Evolutionary conservation across 2,888 invertebrate genomes (phyloP).

Genomic region (Agrochola circellaris): DNA sequence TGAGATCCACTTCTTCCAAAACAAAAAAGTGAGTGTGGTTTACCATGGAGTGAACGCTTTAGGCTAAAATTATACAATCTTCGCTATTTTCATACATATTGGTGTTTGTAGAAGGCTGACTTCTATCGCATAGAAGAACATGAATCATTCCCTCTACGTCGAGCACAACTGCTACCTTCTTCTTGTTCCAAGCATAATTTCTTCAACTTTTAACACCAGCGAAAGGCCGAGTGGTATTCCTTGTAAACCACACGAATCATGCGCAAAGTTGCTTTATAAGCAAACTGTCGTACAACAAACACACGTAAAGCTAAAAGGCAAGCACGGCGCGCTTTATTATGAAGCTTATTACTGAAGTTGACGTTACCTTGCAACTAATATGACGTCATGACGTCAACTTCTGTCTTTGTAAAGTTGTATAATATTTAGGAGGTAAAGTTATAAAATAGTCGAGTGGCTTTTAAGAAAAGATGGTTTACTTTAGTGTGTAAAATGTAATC

Average conservation of each 20-base stretch:
- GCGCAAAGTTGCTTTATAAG: conserved; percentile 23
- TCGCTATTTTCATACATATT: neutral
- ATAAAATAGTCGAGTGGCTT: conserved; percentile 19
- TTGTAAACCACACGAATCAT: conserved; percentile 6
- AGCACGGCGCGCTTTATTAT: conserved; percentile 33
- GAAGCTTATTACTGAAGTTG: conserved; percentile 55
- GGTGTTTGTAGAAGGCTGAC: neutral
- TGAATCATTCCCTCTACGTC: neutral
- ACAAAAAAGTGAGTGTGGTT: neutral
- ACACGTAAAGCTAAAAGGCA: conserved; percentile 48
- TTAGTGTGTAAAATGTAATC: conserved; percentile 2
- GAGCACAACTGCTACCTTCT: neutral
- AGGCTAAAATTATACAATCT: neutral
- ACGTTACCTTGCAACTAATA: conserved; percentile 57
- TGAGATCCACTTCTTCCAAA: neutral
- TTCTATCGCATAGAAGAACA: neutral
- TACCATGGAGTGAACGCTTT: neutral
- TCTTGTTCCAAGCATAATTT: neutral
- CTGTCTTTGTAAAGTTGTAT: conserved; percentile 41
- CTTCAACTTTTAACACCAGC: neutral
- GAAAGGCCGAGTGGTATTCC: conserved; percentile 2
- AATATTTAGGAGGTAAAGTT: conserved; percentile 19
- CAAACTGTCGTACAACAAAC: conserved; percentile 28
- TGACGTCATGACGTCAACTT: conserved; percentile 38
- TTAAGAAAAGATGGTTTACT: conserved; percentile 5